Percentiles rank a stretch among this genome's conserved stretches.
Evolutionary conservation across 2,797 vertebrate species (phyloP).

Genomic region (Falco concolor): DNA sequence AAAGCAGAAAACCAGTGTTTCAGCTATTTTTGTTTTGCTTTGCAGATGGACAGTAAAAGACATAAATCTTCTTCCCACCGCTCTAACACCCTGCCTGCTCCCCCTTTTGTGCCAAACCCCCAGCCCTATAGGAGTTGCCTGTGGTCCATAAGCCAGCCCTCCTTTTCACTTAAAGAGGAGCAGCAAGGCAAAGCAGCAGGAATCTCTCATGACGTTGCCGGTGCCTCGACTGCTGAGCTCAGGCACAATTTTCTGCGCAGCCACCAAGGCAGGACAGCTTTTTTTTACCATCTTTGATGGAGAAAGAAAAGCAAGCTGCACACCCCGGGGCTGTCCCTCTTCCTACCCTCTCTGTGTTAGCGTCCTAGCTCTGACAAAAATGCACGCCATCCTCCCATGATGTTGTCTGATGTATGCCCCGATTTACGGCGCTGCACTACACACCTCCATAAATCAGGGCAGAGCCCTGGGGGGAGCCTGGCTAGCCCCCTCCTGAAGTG

Average conservation of each 20-base stretch:
- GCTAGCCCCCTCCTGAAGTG: neutral
- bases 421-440: neutral
- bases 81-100: neutral
- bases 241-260: neutral
- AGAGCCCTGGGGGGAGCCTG: neutral
- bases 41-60: conserved; percentile 76
- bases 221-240: neutral
- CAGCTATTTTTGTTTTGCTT: conserved; percentile 80
- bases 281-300: neutral
- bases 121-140: neutral
- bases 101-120: neutral
- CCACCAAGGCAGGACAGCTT: neutral
- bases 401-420: neutral
- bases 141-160: neutral
- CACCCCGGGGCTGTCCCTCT: neutral
- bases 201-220: neutral
- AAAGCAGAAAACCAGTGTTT: conserved; percentile 79
- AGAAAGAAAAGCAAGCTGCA: neutral
- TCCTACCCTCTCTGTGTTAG: neutral
- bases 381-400: neutral
- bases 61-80: conserved; percentile 67
- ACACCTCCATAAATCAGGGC: conserved; percentile 31
- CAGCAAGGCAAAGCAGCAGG: neutral
- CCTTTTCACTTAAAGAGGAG: neutral
- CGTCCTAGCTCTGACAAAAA: neutral